Evolutionary conservation across 2,888 invertebrate genomes (phyloP).

Genomic region (Erannis defoliaria): DNA sequence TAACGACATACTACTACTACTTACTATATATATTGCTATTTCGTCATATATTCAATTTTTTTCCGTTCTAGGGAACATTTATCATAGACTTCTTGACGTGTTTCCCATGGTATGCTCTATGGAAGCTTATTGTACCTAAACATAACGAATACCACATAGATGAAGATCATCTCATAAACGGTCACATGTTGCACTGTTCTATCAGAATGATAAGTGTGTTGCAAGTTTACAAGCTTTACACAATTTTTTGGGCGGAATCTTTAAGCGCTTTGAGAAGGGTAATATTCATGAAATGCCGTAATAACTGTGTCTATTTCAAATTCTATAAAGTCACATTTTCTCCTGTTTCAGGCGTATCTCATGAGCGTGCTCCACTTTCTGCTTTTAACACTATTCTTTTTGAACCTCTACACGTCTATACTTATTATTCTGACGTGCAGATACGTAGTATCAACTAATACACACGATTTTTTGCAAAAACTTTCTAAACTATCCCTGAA

Average conservation of each 20-base stretch:
- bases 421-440: conserved; percentile 76
- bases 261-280: conserved; percentile 77
- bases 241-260: conserved; percentile 77
- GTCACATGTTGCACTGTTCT: conserved; percentile 72
- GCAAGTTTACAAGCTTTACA: conserved; percentile 79
- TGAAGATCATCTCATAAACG: conserved; percentile 61
- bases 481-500: conserved; percentile 53
- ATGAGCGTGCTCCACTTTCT: conserved; percentile 82
- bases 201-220: conserved; percentile 73
- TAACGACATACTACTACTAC: too few relatives aligned
- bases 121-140: conserved; percentile 66
- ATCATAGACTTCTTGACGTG: conserved; percentile 75
- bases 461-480: conserved; percentile 59
- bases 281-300: conserved; percentile 33
- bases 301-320: neutral
- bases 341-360: conserved; percentile 74
- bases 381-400: conserved; percentile 76
- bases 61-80: conserved; percentile 70
- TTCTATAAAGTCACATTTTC: neutral
- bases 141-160: conserved; percentile 69
- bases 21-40: neutral
- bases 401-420: conserved; percentile 77
- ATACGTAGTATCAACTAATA: conserved; percentile 63
- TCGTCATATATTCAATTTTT: neutral
- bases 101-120: conserved; percentile 79